Evolutionary conservation across 1,140 invertebrate species (phyloP), one percentile per base, ranked within the genome.

Genomic region (Drosophila punjabiensis): DNA sequence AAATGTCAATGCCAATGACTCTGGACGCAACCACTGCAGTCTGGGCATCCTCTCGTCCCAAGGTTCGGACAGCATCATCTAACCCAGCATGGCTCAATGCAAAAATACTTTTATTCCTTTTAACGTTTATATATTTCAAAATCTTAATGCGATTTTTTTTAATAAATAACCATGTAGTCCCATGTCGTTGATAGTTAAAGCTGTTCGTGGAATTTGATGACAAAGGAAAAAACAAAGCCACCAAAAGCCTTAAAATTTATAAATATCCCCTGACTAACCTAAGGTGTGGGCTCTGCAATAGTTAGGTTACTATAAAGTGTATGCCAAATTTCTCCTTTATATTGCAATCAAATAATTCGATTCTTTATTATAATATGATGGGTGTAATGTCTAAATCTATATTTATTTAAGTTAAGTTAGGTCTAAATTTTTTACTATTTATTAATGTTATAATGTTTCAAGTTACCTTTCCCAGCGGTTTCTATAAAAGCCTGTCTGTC

Each of bases 91-190:
- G 55, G 35, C 35, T 24, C 9, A 24, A 5, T 4, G 33, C 20
- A 28, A 24, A 24, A 56, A 16, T n/a, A n/a, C 20, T 7, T 58
- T 9, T 39, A 28, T 28, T 58, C 14, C 35, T 58, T 53, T 58
- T 39, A 39, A 58, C 6, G 55, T 58, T 58, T 58, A 28, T 58
- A 58, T 39, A 28, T 58, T 58, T 58, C 55, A 58, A 58, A 58
- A 58, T 58, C 20, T 58, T n/a, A 39, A 58, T 28, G 33, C 20
- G 14, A 58, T 18, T 58, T 56, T 55, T 56, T 55, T 45, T 20
- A 39, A 56, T 7, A 39, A 24, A 24, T n/a, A 58, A 16, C 9
- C 3, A 16, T 18, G n/a, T 32, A 3, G 39, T 10, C 18, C 14
- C 55, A 5, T 20, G n/a, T 1, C 14, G 30, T 11, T 53, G 0